A percentile compares a stretch with the other conserved stretches of the same genome.
These are phyloP conservation scores for Synanthedon myopaeformis DNA, from an alignment of 2,888 invertebrate species.

Conservation along the genomic window DNA sequence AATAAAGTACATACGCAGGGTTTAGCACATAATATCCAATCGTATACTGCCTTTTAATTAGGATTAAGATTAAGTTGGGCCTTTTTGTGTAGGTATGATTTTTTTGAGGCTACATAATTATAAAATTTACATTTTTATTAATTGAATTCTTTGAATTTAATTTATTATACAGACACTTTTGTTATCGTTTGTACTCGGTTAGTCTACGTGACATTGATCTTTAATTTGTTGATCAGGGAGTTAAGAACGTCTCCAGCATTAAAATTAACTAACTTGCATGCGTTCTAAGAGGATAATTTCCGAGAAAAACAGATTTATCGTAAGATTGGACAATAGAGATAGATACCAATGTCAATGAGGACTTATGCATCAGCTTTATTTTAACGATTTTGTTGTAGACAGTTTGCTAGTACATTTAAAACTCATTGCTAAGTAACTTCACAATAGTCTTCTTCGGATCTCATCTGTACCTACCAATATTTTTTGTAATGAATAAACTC, in stretches of 20 bases:
- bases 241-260: slow-evolving; percentile 3
- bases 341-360: slow-evolving; percentile 1
- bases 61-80: too few relatives aligned
- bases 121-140: background rate
- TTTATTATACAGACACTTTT: background rate
- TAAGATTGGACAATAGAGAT: background rate
- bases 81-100: too few relatives aligned
- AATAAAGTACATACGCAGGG: too few relatives aligned
- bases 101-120: background rate
- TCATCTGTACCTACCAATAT: too few relatives aligned
- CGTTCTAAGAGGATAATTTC: background rate
- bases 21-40: too few relatives aligned
- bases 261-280: slow-evolving; percentile 2
- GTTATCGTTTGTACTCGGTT: background rate
- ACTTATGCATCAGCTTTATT: background rate
- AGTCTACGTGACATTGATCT: slow-evolving; percentile 2
- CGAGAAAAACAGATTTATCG: background rate
- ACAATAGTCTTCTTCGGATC: too few relatives aligned
- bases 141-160: too few relatives aligned
- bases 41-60: too few relatives aligned
- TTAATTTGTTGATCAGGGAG: background rate
- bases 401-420: too few relatives aligned
- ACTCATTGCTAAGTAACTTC: too few relatives aligned
- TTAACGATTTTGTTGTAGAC: too few relatives aligned
- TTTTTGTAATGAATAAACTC: too few relatives aligned